Evolutionary conservation across 2,888 invertebrate species (phyloP).

Genomic region (Neoascia interrupta): DNA sequence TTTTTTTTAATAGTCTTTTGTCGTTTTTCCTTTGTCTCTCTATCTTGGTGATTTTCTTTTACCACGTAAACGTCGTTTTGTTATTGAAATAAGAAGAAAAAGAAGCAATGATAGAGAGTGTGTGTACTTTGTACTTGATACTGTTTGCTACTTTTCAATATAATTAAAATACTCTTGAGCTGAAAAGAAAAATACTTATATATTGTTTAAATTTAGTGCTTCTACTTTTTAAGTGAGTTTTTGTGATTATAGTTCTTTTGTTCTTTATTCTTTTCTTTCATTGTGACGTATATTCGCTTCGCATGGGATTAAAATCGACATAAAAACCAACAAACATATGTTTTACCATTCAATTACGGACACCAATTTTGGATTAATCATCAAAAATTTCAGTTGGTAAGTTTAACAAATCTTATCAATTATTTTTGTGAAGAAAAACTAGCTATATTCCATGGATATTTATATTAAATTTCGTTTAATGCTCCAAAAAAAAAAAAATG

Average conservation of each 20-base stretch:
- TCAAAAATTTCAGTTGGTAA: conserved; percentile 56
- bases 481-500: conserved; percentile 11
- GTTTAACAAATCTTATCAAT: neutral
- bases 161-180: conserved; percentile 3
- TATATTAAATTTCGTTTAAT: conserved; percentile 21
- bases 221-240: conserved; percentile 3
- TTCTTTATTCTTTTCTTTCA: conserved; percentile 45
- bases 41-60: conserved; percentile 35
- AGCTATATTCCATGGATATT: neutral
- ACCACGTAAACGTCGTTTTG: conserved; percentile 30
- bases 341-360: conserved; percentile 41
- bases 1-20: conserved; percentile 20
- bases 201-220: conserved; percentile 40
- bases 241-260: conserved; percentile 2
- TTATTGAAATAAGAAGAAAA: conserved; percentile 31
- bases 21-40: conserved; percentile 56
- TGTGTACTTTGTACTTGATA: conserved; percentile 37
- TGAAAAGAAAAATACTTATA: neutral
- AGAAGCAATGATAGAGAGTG: no score
- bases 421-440: neutral
- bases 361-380: conserved; percentile 56
- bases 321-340: conserved; percentile 52
- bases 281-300: conserved; percentile 42
- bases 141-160: conserved; percentile 38
- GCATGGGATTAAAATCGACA: conserved; percentile 49